Percentiles rank a stretch among this genome's conserved stretches.
Conservation (phyloP, 2,797 vertebrate species). For the Hoplostethus atlanticus region DNA sequence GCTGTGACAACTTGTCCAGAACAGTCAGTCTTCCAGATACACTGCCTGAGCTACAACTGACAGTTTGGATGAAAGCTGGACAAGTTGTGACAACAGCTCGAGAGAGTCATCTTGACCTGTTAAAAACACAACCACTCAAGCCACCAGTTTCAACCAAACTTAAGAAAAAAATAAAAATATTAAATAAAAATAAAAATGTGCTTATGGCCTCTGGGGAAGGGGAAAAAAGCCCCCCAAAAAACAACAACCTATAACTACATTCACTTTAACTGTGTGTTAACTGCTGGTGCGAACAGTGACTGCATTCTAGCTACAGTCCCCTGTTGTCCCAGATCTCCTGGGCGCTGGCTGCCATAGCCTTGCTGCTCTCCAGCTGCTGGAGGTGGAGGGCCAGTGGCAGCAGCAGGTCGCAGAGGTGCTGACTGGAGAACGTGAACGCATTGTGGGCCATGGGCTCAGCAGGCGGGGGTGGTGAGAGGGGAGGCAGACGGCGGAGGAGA, state of each 20-base stretch:
- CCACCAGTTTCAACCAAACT: not conserved
- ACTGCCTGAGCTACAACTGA: not conserved
- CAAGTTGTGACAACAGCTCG: slow-evolving; percentile 15
- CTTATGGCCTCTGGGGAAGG: not conserved
- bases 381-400: slow-evolving; percentile 83
- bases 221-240: no score
- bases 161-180: not conserved
- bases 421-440: slow-evolving; percentile 86
- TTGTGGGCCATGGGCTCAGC: slow-evolving; percentile 73
- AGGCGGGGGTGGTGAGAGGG: slow-evolving; percentile 62
- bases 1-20: slow-evolving; percentile 4
- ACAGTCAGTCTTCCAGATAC: not conserved
- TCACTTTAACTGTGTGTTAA: no score
- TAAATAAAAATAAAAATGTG: not conserved
- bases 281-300: no score
- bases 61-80: not conserved
- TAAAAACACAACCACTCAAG: slow-evolving; percentile 12
- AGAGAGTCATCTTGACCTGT: slow-evolving; percentile 19
- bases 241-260: no score
- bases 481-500: slow-evolving; percentile 59
- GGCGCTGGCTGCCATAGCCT: slow-evolving; percentile 37
- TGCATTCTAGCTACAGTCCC: slow-evolving; percentile 34
- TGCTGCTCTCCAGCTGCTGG: slow-evolving; percentile 79
- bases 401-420: slow-evolving; percentile 84
- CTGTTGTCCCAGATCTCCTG: slow-evolving; percentile 68